Evolutionary conservation across 2,888 invertebrate species (phyloP).

Genomic region (Acronicta aceris): DNA sequence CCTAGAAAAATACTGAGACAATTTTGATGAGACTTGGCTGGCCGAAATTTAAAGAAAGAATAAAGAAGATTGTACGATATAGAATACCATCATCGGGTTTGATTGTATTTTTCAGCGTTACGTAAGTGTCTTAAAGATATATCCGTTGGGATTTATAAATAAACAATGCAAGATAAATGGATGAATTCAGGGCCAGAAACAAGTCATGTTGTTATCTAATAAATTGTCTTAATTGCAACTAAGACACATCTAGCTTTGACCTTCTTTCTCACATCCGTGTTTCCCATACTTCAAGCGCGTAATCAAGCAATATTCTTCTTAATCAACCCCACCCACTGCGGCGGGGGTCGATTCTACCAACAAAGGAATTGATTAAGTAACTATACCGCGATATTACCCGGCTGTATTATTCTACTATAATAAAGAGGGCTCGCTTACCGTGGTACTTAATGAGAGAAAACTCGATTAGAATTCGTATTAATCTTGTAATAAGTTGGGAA

Average conservation of each 20-base stretch:
- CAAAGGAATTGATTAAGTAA: constrained; percentile 90
- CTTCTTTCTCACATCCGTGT: constrained; percentile 68
- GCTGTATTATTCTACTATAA: constrained; percentile 87
- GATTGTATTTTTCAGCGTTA: no score
- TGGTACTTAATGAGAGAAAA: constrained; percentile 88
- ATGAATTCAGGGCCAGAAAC: no score
- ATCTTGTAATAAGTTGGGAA: constrained; percentile 82
- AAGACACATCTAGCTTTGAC: constrained; percentile 59
- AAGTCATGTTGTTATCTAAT: no score
- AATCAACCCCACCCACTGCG: constrained; percentile 87
- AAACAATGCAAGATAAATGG: no score
- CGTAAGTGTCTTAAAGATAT: no score
- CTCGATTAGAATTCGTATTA: constrained; percentile 89
- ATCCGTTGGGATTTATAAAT: no score
- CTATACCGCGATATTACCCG: constrained; percentile 88
- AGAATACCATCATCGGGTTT: no score
- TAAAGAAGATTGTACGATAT: no score
- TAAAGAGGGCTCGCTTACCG: constrained; percentile 88
- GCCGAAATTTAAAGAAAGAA: no score
- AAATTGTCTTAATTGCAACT: not conserved
- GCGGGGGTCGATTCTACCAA: constrained; percentile 86
- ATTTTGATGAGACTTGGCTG: not conserved
- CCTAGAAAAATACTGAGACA: no score
- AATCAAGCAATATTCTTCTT: constrained; percentile 89
- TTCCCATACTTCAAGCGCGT: constrained; percentile 83